phyloP scores from a whole-genome alignment of 1,140 invertebrate species.

The Sminthurides bifidus region DNA sequence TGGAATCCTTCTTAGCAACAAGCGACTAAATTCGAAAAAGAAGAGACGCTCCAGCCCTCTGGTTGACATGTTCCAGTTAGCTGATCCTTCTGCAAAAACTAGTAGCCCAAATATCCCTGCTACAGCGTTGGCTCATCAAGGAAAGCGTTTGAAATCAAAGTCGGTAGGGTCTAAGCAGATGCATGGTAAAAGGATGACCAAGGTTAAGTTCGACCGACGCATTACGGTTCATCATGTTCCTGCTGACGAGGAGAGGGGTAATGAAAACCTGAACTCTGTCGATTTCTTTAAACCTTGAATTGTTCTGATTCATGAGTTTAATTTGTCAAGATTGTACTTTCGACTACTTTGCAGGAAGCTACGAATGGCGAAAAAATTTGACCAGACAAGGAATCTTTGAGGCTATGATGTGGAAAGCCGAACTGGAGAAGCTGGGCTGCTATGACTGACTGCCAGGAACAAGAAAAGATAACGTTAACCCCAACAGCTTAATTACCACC shows the following conservation, averaged over 20 bases:
- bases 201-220: constrained; percentile 9
- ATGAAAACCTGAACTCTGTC: neutral
- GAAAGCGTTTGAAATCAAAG: neutral
- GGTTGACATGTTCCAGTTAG: neutral
- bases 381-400: constrained; percentile 3
- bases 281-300: neutral
- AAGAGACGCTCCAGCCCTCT: neutral
- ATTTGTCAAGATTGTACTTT: neutral
- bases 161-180: no score
- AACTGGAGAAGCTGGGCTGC: neutral
- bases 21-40: neutral
- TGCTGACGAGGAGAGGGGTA: constrained; percentile 15
- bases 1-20: neutral
- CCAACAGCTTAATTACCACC: no score
- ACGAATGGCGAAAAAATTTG: constrained; percentile 15
- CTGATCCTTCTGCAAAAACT: neutral
- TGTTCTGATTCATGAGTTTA: neutral
- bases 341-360: neutral
- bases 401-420: constrained; percentile 1
- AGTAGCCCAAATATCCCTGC: neutral
- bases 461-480: no score
- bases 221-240: constrained; percentile 9
- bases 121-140: neutral
- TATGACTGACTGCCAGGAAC: no score
- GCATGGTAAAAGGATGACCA: neutral